These are phyloP conservation scores for Antennarius striatus DNA, from an alignment of 2,113 vertebrate genomes.

Conservation along the genomic window DNA sequence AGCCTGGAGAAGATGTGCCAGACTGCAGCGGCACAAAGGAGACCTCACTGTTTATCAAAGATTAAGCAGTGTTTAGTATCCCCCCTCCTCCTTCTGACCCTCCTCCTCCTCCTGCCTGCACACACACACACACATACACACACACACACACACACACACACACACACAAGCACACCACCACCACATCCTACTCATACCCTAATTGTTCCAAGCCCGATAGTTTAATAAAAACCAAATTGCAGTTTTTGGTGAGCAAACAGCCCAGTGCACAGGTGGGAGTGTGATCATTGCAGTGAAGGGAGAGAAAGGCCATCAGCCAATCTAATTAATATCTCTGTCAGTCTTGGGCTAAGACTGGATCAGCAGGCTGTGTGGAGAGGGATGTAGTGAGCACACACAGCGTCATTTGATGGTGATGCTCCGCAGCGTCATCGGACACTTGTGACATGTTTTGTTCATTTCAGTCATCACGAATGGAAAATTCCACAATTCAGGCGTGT, in stretches of 20 bases:
- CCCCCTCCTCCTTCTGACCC: slow-evolving; percentile 29
- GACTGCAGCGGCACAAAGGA: slow-evolving; percentile 62
- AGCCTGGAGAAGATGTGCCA: slow-evolving; percentile 50
- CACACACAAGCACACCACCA: not conserved
- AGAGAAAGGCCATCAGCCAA: slow-evolving; percentile 64
- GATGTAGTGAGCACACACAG: slow-evolving; percentile 21
- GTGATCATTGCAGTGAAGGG: slow-evolving; percentile 46
- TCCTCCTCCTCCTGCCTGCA: slow-evolving; percentile 8
- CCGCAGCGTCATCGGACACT: slow-evolving; percentile 7
- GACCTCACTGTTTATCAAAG: slow-evolving; percentile 74
- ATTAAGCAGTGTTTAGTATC: slow-evolving; percentile 70
- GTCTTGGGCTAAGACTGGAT: slow-evolving; percentile 49
- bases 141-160: not conserved
- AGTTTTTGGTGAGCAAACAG: slow-evolving; percentile 76
- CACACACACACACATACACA: slow-evolving; percentile 14
- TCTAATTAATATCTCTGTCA: slow-evolving; percentile 68
- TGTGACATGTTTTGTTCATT: not conserved
- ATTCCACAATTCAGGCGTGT: no score
- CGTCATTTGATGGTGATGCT: slow-evolving; percentile 7
- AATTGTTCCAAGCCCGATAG: slow-evolving; percentile 68
- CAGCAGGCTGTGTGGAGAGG: slow-evolving; percentile 34
- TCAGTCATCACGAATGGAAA: no score
- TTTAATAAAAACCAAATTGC: slow-evolving; percentile 78
- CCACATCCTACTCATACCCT: slow-evolving; percentile 51
- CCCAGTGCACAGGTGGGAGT: slow-evolving; percentile 51